Conservation (phyloP, 2,797 vertebrate genomes). For the Pterois miles region DNA sequence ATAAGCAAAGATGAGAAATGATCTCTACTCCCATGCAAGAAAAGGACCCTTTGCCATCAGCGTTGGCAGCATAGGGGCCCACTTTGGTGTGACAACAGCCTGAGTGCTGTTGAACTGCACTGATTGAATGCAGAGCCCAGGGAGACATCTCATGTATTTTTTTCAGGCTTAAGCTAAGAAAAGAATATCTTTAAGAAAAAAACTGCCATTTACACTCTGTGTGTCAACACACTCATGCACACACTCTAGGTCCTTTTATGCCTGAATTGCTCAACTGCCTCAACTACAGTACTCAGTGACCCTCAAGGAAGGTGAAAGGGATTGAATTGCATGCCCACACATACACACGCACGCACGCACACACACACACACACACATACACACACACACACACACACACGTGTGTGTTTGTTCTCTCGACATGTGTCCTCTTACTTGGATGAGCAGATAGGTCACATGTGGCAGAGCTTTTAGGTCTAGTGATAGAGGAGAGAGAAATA, state of each 20-base stretch:
- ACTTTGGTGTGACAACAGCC: conserved; percentile 60
- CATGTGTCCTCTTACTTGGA: conserved; percentile 75
- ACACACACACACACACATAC: not conserved
- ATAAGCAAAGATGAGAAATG: conserved; percentile 29
- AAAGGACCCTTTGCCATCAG: conserved; percentile 53
- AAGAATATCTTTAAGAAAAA: conserved; percentile 32
- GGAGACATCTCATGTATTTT: conserved; percentile 66
- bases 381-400: not conserved
- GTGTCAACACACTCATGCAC: too few relatives aligned
- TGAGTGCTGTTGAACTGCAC: conserved; percentile 69
- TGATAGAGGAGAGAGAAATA: not conserved
- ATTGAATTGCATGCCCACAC: conserved; percentile 21
- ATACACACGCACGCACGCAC: not conserved
- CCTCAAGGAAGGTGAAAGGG: conserved; percentile 42
- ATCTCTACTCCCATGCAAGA: conserved; percentile 15
- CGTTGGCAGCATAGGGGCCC: conserved; percentile 46
- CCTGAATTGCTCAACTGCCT: conserved; percentile 33
- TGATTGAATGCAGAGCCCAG: conserved; percentile 52
- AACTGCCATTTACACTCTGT: conserved; percentile 44
- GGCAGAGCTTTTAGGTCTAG: conserved; percentile 67
- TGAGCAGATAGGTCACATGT: conserved; percentile 76
- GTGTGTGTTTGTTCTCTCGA: conserved; percentile 47
- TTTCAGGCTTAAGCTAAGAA: conserved; percentile 33
- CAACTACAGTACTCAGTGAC: conserved; percentile 22
- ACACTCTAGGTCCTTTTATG: conserved; percentile 17